Percentiles rank a stretch among this genome's conserved stretches.
Evolutionary conservation across 2,113 vertebrate species (phyloP).

Genomic region (Microtus richardsoni): DNA sequence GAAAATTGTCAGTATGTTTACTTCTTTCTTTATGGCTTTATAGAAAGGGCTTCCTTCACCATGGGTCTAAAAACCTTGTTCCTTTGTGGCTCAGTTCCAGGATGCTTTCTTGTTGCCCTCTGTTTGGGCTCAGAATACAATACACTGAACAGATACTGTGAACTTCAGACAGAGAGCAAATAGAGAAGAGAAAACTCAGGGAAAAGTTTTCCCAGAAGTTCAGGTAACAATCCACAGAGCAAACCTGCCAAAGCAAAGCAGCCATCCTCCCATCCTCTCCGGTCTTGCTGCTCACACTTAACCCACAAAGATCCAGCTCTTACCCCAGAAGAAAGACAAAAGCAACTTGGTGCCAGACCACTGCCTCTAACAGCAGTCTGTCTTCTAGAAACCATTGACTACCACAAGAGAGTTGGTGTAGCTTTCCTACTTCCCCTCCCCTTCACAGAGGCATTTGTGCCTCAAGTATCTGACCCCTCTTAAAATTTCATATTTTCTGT

Average conservation of each 20-base stretch:
- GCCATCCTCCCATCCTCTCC: no score
- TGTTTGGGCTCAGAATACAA: not conserved
- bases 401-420: no score
- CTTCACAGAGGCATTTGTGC: not conserved
- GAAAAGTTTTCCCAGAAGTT: not conserved
- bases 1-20: not conserved
- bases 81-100: not conserved
- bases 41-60: not conserved
- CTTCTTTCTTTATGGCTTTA: not conserved
- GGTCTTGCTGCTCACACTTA: not conserved
- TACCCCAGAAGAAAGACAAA: not conserved
- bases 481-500: not conserved
- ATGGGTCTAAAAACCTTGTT: not conserved
- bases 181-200: not conserved
- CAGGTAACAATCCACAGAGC: not conserved
- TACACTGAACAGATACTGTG: not conserved
- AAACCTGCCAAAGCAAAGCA: not conserved
- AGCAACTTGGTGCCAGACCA: not conserved
- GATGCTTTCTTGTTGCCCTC: not conserved
- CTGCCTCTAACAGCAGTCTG: no score
- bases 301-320: not conserved
- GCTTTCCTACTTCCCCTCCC: not conserved
- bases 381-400: not conserved
- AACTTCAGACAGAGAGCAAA: not conserved
- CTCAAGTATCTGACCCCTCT: not conserved